Percentiles rank a stretch among this genome's conserved stretches.
phyloP scores from a whole-genome alignment of 35 echinoderm and acorn worm genomes.

The Lytechinus variegatus region DNA sequence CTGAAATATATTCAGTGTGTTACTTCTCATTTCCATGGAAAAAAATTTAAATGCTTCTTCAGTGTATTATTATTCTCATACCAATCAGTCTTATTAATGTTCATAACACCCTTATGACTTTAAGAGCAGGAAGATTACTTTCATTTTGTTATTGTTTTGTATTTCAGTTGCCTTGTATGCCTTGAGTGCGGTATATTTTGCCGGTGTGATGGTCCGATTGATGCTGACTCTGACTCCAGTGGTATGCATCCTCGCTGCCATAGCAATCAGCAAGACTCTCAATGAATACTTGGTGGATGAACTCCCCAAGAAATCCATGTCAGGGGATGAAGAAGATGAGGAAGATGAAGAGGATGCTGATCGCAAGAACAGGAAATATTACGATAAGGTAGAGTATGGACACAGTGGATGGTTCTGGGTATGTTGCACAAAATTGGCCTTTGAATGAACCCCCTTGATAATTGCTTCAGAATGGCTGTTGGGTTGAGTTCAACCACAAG shows the following conservation, averaged over 20 bases:
- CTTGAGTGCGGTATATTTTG: slow-evolving; percentile 97
- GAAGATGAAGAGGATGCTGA: slow-evolving; percentile 88
- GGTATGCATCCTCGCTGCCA: slow-evolving; percentile 92
- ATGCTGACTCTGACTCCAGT: slow-evolving; percentile 97
- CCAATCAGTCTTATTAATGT: no score
- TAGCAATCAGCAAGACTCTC: slow-evolving; percentile 89
- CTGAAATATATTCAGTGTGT: no score
- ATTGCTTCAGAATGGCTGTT: no score
- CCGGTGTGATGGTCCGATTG: slow-evolving; percentile 96
- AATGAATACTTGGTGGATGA: slow-evolving; percentile 92
- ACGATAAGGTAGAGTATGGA: slow-evolving; percentile 76
- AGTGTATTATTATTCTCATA: no score
- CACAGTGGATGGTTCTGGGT: no score
- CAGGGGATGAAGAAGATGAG: slow-evolving; percentile 66
- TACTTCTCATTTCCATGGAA: no score
- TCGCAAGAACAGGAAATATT: slow-evolving; percentile 83
- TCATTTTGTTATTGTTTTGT: not conserved
- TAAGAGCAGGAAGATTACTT: no score
- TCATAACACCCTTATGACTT: no score
- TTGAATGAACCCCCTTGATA: no score
- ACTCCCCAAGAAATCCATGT: slow-evolving; percentile 70
- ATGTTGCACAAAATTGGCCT: no score
- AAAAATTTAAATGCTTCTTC: no score
- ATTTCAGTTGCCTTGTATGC: slow-evolving; percentile 90
- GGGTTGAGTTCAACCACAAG: no score